A percentile compares a stretch with the other conserved stretches of the same genome.
Conservation (phyloP, 1,140 invertebrate genomes). For the Acromyrmex charruanus region DNA sequence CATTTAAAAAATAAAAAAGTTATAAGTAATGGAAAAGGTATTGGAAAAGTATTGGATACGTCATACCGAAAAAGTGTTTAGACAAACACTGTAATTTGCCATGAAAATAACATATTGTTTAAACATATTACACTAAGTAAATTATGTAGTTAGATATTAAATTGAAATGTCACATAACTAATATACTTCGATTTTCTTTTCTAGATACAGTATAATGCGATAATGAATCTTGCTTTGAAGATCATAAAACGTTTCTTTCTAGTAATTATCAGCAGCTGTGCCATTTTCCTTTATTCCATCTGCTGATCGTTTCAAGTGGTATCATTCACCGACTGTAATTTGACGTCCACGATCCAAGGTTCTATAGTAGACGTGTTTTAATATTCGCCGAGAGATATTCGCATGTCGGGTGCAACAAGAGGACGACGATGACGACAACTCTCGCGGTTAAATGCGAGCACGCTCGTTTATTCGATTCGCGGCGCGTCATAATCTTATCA, state of each 20-base stretch:
- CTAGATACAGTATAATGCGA: neutral
- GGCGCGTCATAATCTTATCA: conserved; percentile 61
- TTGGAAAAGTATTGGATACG: too few species aligned
- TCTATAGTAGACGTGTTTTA: conserved; percentile 28
- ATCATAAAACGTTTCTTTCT: neutral
- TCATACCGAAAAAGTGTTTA: neutral
- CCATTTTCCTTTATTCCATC: neutral
- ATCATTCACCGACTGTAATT: neutral
- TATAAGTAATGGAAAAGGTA: too few species aligned
- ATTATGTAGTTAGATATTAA: neutral
- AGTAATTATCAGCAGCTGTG: neutral
- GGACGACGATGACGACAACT: neutral
- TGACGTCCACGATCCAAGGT: neutral
- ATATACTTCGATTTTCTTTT: neutral
- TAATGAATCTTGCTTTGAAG: neutral
- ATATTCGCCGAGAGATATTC: neutral
- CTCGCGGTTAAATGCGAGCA: conserved; percentile 11
- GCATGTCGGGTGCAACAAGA: neutral
- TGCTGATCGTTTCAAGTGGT: conserved; percentile 1
- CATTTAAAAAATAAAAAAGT: too few species aligned
- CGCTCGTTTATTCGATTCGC: conserved; percentile 58
- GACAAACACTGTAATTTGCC: neutral
- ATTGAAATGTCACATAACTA: neutral
- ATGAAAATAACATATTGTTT: neutral
- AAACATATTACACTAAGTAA: neutral